These are phyloP conservation scores for Lithophane socia DNA, from an alignment of 2,888 invertebrate species.

Conservation along the genomic window DNA sequence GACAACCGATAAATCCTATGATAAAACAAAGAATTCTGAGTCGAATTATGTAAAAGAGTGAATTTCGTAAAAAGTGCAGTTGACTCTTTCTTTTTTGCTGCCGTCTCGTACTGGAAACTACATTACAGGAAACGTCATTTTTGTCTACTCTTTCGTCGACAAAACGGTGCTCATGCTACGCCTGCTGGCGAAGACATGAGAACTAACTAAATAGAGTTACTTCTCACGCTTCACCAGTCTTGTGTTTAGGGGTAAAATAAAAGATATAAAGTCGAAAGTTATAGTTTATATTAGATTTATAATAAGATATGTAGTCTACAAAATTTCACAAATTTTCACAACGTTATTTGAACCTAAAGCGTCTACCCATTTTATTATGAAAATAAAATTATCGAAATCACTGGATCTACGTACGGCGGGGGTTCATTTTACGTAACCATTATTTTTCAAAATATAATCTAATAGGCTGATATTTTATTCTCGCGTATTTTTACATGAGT, in stretches of 20 bases:
- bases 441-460: constrained; percentile 90
- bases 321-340: constrained; percentile 91
- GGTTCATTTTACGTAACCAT: constrained; percentile 88
- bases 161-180: too few species aligned
- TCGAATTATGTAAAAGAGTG: too few species aligned
- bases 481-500: constrained; percentile 87
- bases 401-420: constrained; percentile 87
- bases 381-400: constrained; percentile 90
- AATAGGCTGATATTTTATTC: constrained; percentile 89
- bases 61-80: too few species aligned
- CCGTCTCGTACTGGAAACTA: too few species aligned
- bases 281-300: constrained; percentile 91
- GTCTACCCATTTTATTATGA: constrained; percentile 90
- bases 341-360: constrained; percentile 91
- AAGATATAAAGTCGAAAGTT: constrained; percentile 87
- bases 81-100: too few species aligned
- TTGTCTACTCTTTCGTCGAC: too few species aligned
- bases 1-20: too few species aligned
- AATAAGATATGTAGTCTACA: constrained; percentile 91
- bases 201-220: too few species aligned
- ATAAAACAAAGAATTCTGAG: too few species aligned
- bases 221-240: not conserved
- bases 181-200: too few species aligned
- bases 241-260: constrained; percentile 75
- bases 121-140: too few species aligned